Base-by-base conservation (phyloP, 2,888 invertebrate species). In the Drosophila recens region DNA sequence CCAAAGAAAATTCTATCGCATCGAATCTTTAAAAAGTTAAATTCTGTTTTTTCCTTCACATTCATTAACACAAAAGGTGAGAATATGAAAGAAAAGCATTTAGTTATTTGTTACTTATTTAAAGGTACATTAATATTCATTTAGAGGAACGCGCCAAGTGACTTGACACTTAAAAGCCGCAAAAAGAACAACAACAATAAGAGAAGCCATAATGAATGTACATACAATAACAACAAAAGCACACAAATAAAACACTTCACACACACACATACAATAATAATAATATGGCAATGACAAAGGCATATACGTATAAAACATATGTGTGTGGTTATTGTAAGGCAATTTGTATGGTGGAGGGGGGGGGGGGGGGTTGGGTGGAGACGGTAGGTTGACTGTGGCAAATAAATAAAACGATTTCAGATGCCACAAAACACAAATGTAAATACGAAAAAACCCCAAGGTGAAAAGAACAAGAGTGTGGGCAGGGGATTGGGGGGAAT, bases 391-490 rank as follows among this genome's bases (percentile, higher is more conserved):
- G 61, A 69, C 46, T 68, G 70, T 57, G 66, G 75, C 75, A 88
- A 78, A 78, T 82, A 84, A 88, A 88, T 88, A 84, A 88, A 86
- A 80, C 83, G 88, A 78, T 84, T 88, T 74, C 46, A 69, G 78
- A 52, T 61, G 63, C 77, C 74, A 68, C 71, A 74, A 20, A 74
- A 20, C 65, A 67, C 61, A 73, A 80, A 82, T 82, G 79, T 75
- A 88, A 82, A 86, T 67, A 85, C 71, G 33, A 64, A 68, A 64
- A 51, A 46, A 64, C 68, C 64, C 23, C 62, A 77, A 85, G 86
- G 78, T 85, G 72, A 49, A 57, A 45, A 33, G 4, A 15, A 17
- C 5, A 17, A 53, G 23, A 54, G 36, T 13, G 11, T 13, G 34
- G 23, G 30, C 40, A 0, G 15, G 13, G 23, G n/a, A 4, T 10